These are phyloP conservation scores for Halcyon senegalensis DNA, from an alignment of 2,113 vertebrate genomes.

Conservation along the genomic window DNA sequence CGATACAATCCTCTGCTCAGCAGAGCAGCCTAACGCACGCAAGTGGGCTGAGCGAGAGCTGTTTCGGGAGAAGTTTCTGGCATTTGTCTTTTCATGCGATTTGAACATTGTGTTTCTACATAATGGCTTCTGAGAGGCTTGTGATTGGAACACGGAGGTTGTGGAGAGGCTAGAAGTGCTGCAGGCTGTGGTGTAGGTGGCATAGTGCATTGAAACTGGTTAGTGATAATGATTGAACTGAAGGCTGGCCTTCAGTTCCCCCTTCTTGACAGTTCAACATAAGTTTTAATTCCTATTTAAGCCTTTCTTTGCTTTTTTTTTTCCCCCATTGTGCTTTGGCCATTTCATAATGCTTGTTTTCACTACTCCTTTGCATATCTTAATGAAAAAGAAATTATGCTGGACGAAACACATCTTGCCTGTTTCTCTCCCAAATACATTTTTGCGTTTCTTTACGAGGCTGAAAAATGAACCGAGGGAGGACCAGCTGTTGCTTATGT, in stretches of 20 bases:
- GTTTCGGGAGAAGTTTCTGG: background rate
- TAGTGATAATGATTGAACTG: background rate
- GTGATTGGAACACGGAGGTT: background rate
- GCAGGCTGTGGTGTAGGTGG: background rate
- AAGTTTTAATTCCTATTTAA: background rate
- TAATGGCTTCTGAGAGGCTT: background rate
- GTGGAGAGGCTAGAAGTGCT: background rate
- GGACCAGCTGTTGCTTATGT: constrained; percentile 37
- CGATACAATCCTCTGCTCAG: accelerated
- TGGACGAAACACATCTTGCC: background rate
- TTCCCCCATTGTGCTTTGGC: background rate
- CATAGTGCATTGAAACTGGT: background rate
- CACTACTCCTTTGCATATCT: background rate
- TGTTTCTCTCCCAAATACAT: background rate
- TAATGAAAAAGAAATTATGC: background rate
- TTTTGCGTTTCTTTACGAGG: background rate
- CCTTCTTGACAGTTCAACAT: background rate
- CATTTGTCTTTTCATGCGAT: background rate
- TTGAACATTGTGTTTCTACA: background rate
- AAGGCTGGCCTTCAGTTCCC: background rate
- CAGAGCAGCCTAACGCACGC: accelerated
- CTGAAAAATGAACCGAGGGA: constrained; percentile 19
- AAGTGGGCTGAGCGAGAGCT: background rate
- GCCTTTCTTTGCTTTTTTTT: background rate
- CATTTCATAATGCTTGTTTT: background rate